Evolutionary conservation across 2,888 invertebrate species (phyloP), one percentile per base, ranked within the genome.

Genomic region (Epirrita christyi): DNA sequence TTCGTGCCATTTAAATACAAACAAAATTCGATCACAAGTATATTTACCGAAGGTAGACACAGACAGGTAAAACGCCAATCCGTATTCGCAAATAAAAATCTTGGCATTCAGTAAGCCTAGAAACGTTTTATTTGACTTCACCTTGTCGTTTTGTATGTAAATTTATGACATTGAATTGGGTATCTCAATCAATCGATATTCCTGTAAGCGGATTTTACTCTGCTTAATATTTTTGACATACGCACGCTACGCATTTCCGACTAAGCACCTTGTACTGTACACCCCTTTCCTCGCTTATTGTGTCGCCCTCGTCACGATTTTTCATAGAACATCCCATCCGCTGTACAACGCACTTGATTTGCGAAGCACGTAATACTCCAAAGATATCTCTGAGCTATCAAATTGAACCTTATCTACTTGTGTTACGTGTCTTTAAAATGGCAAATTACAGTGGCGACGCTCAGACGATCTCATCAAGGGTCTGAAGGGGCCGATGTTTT

Each of bases 311-410:
- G 78, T 85, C 88, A 86, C 88, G 87, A 89, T 89, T 91, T 90
- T 91, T 91, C 89, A 88, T 88, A 86, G 83, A 81, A 28, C 59
- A 59, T 84, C 80, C 84, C 86, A 84, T 88, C 88, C 84, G 80
- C 87, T 86, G 88, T 88, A 85, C 81, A 87, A 84, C 81, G 78
- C 81, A 89, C 90, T 91, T 90, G 89, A 92, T 92, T 91, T 91
- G 85, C 89, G 73, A 81, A 84, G 89, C 90, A 90, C 90, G 90
- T 88, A 83, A 21, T 71, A 70, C 75, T 65, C 70, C 64, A 73
- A 63, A 66, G 68, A 65, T 73, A 58, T 63, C 63, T 61, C 43
- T 51, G 61, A 58, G 40, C 43, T 59, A 57, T 64, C 63, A 63
- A 57, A 61, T 70, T 81, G 71, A 76, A 80, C 88, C 78, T 73